A percentile compares a stretch with the other conserved stretches of the same genome.
Evolutionary conservation across 2,888 invertebrate species (phyloP).

Genomic region (Limnephilus marmoratus): DNA sequence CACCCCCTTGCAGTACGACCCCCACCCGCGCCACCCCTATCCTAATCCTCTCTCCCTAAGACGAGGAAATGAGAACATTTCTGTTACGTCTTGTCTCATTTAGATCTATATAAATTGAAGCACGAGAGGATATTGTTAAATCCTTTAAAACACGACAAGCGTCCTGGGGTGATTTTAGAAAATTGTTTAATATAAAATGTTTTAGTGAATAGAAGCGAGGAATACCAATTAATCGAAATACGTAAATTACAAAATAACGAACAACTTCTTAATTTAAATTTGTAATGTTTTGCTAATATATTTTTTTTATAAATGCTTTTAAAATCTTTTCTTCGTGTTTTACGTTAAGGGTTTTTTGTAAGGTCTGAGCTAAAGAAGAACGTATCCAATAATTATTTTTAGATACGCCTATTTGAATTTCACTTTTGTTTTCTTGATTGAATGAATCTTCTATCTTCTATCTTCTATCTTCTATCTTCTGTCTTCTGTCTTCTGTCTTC

Average conservation of each 20-base stretch:
- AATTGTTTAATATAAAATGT: background rate
- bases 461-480: no score
- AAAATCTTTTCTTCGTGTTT: no score
- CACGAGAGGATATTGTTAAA: background rate
- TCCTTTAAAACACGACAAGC: background rate
- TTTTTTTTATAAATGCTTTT: background rate
- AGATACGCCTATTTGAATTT: no score
- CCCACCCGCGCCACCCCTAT: background rate
- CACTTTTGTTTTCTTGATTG: no score
- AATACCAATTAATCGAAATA: no score
- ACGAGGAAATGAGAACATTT: slow-evolving; percentile 55
- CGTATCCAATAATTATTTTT: no score
- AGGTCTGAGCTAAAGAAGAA: no score
- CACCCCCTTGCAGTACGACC: background rate
- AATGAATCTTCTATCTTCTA: no score
- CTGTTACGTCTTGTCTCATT: slow-evolving; percentile 36
- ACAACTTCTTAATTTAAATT: background rate
- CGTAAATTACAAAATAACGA: background rate
- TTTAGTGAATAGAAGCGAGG: background rate
- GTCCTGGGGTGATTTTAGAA: background rate
- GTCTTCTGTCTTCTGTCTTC: no score
- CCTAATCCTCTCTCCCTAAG: slow-evolving; percentile 12
- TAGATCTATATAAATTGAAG: slow-evolving; percentile 32
- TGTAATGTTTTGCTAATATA: background rate
- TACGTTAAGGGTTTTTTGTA: no score